A percentile compares a stretch with the other conserved stretches of the same genome.
Evolutionary conservation across 2,797 vertebrate species (phyloP).

Genomic region (Hippopotamyrus pictus): DNA sequence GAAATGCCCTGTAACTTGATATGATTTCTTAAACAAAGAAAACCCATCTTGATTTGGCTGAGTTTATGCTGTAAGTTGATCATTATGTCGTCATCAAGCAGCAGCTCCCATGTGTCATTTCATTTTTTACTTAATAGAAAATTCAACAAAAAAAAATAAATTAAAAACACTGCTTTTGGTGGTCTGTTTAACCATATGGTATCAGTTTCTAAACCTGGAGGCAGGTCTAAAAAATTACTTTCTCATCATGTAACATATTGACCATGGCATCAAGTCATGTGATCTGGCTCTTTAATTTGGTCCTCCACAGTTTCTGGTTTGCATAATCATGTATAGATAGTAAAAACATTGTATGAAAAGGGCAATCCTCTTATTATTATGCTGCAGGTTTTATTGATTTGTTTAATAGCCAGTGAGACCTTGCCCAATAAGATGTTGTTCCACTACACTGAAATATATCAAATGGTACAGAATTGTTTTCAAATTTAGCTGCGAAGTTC

Average conservation of each 20-base stretch:
- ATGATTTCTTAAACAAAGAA: background rate
- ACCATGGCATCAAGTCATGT: background rate
- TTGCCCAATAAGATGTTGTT: background rate
- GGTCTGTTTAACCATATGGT: background rate
- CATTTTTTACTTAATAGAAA: background rate
- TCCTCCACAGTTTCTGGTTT: background rate
- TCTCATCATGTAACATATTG: background rate
- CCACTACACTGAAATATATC: background rate
- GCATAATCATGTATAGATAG: background rate
- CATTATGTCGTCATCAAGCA: background rate
- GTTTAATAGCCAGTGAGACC: background rate
- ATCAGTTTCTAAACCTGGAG: background rate
- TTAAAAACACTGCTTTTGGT: background rate
- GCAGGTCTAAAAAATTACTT: background rate
- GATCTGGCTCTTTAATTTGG: background rate
- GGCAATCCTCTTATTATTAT: background rate
- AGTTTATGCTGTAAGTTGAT: background rate
- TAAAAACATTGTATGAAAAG: background rate
- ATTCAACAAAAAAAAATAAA: background rate
- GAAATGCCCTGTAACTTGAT: background rate
- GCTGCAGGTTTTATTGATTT: background rate
- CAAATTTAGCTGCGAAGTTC: background rate
- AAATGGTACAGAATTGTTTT: background rate
- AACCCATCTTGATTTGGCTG: background rate
- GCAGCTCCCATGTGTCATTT: background rate